Base-by-base conservation (phyloP, 2,888 invertebrate genomes). In the Urechis unicinctus region DNA sequence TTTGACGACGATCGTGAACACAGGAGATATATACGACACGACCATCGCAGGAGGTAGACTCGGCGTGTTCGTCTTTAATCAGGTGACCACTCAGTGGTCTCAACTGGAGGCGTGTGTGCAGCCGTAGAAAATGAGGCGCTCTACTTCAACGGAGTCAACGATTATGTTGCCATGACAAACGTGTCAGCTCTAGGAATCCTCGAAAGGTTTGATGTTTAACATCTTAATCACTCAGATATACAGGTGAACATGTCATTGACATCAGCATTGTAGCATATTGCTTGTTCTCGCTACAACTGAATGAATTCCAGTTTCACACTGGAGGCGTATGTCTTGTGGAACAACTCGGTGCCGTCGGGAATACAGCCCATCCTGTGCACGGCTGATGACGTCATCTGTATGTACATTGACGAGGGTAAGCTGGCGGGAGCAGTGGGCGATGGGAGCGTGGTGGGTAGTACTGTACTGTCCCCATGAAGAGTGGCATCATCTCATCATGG, bases 11-110 rank as follows among this genome's bases (percentile, higher is more conserved):
- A 22, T 60, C 4, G 45, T 53, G n/a, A 68, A 71, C 57, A 67
- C 69, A 5, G 72, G 71, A 5, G 60, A 63, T 25, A 46, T 70
- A 13, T 71, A 67, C 45, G 67, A 72, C 58, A 58, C 61, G 2
- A 63, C 66, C 1, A 69, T 71, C 6, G 50, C 64, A 13, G 72
- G 71, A 4, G 72, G 72, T 3, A 61, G 69, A 25, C 50, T 68
- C 0, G 72, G 72, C 1, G 64, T 71, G 30, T 62, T 69, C 49
- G 64, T 64, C 42, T 67, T 64, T 56, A 63, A 64, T 13, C 69
- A 68, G 52, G 59, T 62, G 6, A 62, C 61, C 2, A 58, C 60
- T 1, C 63, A 64, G 9, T 72, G 68, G 68, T 68, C 71, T 4
- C 69, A 49, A 60, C 71, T n/a, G 53, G 51, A 26, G 63, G 53